Evolutionary conservation across 2,797 vertebrate genomes (phyloP).

Genomic region (Liasis olivaceus): DNA sequence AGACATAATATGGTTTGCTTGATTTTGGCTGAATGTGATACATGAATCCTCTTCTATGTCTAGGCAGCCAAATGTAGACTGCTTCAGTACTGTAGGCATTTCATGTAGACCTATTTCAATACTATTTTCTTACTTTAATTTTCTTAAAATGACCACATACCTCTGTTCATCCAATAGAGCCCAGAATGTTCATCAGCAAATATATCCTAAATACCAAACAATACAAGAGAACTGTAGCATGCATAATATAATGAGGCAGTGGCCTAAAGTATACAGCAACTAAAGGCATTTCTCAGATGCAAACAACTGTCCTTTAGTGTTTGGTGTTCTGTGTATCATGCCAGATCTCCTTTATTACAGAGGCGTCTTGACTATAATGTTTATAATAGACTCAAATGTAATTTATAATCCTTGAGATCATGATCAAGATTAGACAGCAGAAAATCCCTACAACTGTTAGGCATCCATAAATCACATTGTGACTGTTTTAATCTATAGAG

Average conservation of each 20-base stretch:
- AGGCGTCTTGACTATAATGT: not conserved
- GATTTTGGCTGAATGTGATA: not conserved
- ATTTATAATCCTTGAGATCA: constrained; percentile 6
- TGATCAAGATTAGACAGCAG: not conserved
- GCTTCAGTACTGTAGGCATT: not conserved
- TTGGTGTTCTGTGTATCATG: not conserved
- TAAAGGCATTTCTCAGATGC: not conserved
- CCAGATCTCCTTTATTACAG: not conserved
- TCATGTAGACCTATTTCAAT: not conserved
- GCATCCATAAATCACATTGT: not conserved
- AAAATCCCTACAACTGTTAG: not conserved
- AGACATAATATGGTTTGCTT: not conserved
- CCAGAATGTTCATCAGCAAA: not conserved
- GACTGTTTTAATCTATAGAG: not conserved
- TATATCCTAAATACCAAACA: not conserved
- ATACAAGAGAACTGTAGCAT: not conserved
- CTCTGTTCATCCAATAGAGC: not conserved
- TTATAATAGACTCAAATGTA: not conserved
- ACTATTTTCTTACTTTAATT: not conserved
- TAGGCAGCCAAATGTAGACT: not conserved
- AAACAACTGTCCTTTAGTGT: not conserved
- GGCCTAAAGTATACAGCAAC: not conserved
- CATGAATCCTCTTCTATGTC: not conserved
- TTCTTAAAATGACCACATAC: not conserved
- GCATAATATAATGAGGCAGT: not conserved